Evolutionary conservation across 2,797 vertebrate species (phyloP), one percentile per base, ranked within the genome.

Genomic region (Gorsachius magnificus): DNA sequence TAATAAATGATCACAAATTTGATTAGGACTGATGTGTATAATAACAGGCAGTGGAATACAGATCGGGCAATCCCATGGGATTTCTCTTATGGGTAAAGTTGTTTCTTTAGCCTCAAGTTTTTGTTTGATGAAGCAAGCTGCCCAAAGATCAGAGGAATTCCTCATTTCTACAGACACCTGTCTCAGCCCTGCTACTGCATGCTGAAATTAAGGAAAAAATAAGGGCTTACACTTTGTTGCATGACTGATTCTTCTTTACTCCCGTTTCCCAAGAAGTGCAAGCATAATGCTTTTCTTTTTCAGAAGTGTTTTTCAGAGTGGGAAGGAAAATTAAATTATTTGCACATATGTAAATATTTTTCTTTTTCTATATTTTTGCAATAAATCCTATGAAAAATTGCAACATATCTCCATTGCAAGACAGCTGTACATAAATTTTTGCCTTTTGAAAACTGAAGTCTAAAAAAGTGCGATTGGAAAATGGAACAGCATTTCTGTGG

Each of bases 331-430:
- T 11, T 2, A 51, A 63, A 77, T 51, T 74, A 68, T 41, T 74
- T 78, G 11, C 18, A 45, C 0, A 2, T 58, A 13, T 0, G 2
- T 46, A 36, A 57, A 10, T 12, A 65, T 33, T 45, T 25, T 61
- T 38, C 1, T 33, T 3, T 84, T 57, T 54, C 29, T 79, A 4
- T 7, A 16, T 43, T 77, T 74, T 84, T 79, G 9, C 24, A 72
- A n/a, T 18, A 63, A 76, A 48, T 38, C 9, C 19, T 69, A 20
- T 22, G 3, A 11, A 79, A 90, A 89, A 29, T 13, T 16, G 14
- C 21, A 72, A 14, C 25, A n/a, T 41, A 87, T 43, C 5, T 65
- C 11, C 74, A 6, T 54, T 84, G 33, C 6, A 48, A 65, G 29
- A 50, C 4, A 48, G 3, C 9, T 45, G 4, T 7, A 9, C 45